Evolutionary conservation across 2,888 invertebrate genomes (phyloP).

Genomic region (Caenorhabditis imperialis): DNA sequence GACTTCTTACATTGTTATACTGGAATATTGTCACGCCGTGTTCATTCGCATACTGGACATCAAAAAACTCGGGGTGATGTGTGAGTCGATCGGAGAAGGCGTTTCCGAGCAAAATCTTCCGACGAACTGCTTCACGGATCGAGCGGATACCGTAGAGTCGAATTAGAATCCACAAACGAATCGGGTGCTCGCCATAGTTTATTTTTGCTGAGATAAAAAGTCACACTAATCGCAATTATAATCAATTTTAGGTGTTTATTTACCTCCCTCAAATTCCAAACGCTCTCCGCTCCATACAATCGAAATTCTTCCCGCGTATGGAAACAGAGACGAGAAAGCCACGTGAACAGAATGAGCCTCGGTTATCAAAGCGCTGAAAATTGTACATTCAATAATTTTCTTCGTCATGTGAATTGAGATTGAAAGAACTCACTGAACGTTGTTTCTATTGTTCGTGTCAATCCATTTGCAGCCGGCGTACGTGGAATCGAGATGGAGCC

Average conservation of each 20-base stretch:
- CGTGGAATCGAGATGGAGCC: conserved; percentile 46
- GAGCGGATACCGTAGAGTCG: conserved; percentile 48
- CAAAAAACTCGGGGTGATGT: conserved; percentile 43
- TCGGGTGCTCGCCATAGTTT: conserved; percentile 30
- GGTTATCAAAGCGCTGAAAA: conserved; percentile 32
- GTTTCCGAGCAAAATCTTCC: conserved; percentile 45
- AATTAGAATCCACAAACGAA: conserved; percentile 48
- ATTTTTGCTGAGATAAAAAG: conserved; percentile 13
- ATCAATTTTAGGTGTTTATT: neutral
- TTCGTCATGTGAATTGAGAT: neutral
- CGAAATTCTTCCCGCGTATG: conserved; percentile 31
- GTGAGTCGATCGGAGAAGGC: conserved; percentile 30
- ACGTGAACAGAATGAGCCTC: conserved; percentile 42
- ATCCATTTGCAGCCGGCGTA: conserved; percentile 55
- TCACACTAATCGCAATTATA: too few relatives aligned
- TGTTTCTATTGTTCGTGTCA: conserved; percentile 17
- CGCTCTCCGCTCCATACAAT: conserved; percentile 30
- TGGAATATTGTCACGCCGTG: conserved; percentile 50
- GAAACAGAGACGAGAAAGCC: conserved; percentile 35
- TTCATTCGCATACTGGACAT: conserved; percentile 38
- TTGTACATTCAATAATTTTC: too few relatives aligned
- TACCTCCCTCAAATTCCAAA: conserved; percentile 18
- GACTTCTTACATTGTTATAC: conserved; percentile 37
- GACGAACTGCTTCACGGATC: conserved; percentile 35
- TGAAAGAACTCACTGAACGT: conserved; percentile 36